phyloP scores from a whole-genome alignment of 2,113 vertebrate genomes.

The Forbesichthys papilliferus region DNA sequence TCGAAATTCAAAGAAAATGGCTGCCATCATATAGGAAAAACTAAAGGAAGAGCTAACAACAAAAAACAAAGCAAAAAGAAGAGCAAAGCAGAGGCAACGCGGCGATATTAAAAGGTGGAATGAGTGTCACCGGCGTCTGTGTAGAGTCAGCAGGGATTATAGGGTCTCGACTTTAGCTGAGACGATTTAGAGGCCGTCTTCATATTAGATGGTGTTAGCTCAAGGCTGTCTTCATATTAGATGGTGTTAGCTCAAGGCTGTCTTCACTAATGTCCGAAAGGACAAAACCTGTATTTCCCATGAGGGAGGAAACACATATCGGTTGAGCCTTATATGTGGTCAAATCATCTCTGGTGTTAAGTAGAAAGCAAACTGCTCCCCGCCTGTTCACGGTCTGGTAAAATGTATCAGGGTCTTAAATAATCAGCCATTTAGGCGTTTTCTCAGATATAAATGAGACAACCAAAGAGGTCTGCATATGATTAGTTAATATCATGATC shows the following conservation, averaged over 20 bases:
- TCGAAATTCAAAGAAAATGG: conserved; percentile 16
- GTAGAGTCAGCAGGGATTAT: conserved; percentile 21
- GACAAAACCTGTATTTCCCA: conserved; percentile 19
- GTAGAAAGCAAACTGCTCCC: too few species aligned
- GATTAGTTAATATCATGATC: conserved; percentile 31
- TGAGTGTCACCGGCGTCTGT: background rate
- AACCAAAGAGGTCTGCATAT: conserved; percentile 29
- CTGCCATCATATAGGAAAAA: background rate
- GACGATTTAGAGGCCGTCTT: conserved; percentile 14
- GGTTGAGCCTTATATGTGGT: conserved; percentile 1
- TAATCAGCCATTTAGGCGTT: too few species aligned
- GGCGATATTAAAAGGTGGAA: background rate
- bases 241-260: conserved; percentile 22
- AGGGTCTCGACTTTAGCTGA: conserved; percentile 24
- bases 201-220: conserved; percentile 18
- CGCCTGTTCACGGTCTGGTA: too few species aligned
- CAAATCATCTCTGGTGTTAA: too few species aligned
- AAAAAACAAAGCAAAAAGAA: background rate
- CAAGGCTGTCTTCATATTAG: background rate
- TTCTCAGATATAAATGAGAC: conserved; percentile 16
- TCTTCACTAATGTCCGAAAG: conserved; percentile 5
- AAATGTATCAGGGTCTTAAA: too few species aligned
- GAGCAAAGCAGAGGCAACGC: background rate
- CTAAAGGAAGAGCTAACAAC: too few species aligned
- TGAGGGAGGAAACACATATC: background rate